These are phyloP conservation scores for Tachina grossa DNA, from an alignment of 2,888 invertebrate genomes.

Conservation along the genomic window DNA sequence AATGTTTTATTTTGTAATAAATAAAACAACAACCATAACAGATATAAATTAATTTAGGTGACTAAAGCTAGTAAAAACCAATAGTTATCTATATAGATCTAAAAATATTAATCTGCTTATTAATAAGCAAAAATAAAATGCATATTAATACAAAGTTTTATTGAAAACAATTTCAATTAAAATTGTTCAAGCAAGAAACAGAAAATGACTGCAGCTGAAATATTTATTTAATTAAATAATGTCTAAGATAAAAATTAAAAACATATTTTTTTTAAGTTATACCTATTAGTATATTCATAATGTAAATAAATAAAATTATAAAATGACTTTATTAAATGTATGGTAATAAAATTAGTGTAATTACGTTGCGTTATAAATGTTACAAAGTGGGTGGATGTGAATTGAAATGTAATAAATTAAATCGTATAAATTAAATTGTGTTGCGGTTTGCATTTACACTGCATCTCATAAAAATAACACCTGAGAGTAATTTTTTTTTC, in stretches of 20 bases:
- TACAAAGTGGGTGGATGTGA: slow-evolving; percentile 30
- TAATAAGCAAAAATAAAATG: slow-evolving; percentile 13
- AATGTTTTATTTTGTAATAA: slow-evolving; percentile 58
- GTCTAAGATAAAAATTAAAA: slow-evolving; percentile 34
- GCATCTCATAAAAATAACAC: not conserved
- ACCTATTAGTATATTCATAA: too few relatives aligned
- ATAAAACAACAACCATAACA: slow-evolving; percentile 24
- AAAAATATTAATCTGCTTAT: slow-evolving; percentile 15
- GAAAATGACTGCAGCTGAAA: slow-evolving; percentile 16
- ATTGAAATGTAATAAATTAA: slow-evolving; percentile 29
- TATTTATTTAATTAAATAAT: slow-evolving; percentile 42
- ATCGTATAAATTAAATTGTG: not conserved
- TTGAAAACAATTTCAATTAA: too few relatives aligned
- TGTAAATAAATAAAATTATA: not conserved
- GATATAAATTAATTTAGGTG: slow-evolving; percentile 15
- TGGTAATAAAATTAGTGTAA: slow-evolving; percentile 45
- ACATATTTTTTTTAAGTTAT: not conserved
- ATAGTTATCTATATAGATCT: slow-evolving; percentile 36
- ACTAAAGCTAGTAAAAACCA: slow-evolving; percentile 3
- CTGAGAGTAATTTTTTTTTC: not conserved
- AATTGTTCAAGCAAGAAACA: not conserved
- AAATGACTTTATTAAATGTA: slow-evolving; percentile 40
- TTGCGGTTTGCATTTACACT: not conserved
- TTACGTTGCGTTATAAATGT: slow-evolving; percentile 26
- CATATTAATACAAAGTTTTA: slow-evolving; percentile 9